Conservation (phyloP, 2,888 invertebrate genomes). For the Agapostemon virescens region DNA sequence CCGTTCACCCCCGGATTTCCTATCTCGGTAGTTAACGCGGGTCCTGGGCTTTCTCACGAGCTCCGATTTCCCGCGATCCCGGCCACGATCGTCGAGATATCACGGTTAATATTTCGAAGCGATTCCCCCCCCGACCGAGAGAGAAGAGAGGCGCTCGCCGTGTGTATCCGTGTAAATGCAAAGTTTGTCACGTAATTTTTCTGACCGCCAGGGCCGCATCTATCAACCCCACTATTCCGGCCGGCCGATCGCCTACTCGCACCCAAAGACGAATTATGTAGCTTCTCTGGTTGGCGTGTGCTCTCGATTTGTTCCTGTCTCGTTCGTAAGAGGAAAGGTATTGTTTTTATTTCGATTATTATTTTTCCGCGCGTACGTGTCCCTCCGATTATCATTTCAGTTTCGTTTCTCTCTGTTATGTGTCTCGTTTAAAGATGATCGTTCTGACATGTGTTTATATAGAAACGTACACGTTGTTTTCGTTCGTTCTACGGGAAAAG, state of each 20-base stretch:
- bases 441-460: neutral
- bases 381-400: neutral
- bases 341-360: constrained; percentile 25
- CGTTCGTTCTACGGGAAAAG: neutral
- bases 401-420: neutral
- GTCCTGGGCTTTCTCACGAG: constrained; percentile 47
- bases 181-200: constrained; percentile 79
- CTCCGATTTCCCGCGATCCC: constrained; percentile 60
- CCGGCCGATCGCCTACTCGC: constrained; percentile 56
- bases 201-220: constrained; percentile 75
- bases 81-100: constrained; percentile 66
- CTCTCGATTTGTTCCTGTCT: constrained; percentile 54
- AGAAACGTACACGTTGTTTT: neutral
- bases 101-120: constrained; percentile 72
- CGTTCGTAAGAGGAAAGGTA: constrained; percentile 60
- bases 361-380: constrained; percentile 18
- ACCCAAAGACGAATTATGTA: constrained; percentile 52
- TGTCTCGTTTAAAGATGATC: neutral
- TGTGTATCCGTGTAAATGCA: constrained; percentile 75
- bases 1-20: constrained; percentile 60
- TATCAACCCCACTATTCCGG: constrained; percentile 69
- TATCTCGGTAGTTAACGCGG: constrained; percentile 63
- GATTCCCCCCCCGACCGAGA: constrained; percentile 60
- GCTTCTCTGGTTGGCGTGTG: constrained; percentile 44
- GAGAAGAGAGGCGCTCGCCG: constrained; percentile 71